Conservation (phyloP, 2,888 invertebrate genomes). For the Emmelina monodactyla region DNA sequence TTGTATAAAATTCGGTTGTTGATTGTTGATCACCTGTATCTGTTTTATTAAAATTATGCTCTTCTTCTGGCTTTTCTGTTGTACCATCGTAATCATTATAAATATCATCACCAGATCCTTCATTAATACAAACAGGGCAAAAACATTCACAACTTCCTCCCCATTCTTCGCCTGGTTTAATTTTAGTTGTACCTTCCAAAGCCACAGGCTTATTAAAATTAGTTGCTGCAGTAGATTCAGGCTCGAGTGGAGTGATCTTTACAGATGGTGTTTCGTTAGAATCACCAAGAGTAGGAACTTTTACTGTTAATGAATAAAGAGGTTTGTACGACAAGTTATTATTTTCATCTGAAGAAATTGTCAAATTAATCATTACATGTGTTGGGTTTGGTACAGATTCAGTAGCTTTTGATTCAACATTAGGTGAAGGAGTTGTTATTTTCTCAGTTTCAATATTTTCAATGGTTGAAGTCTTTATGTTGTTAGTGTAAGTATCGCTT, state of each 20-base stretch:
- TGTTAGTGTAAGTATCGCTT: constrained; percentile 32
- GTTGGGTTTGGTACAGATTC: constrained; percentile 50
- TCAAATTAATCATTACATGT: constrained; percentile 81
- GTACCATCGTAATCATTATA: constrained; percentile 43
- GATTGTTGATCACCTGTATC: constrained; percentile 19
- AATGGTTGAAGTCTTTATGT: constrained; percentile 20
- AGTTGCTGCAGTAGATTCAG: constrained; percentile 42
- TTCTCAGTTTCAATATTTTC: constrained; percentile 19
- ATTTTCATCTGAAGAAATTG: constrained; percentile 74
- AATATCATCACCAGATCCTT: constrained; percentile 35
- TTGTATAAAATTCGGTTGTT: constrained; percentile 27
- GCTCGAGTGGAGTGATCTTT: constrained; percentile 59
- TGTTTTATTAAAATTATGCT: too few species aligned
- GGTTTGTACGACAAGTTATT: constrained; percentile 62
- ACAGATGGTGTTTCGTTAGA: constrained; percentile 59
- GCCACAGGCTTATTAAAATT: constrained; percentile 50
- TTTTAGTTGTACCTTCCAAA: constrained; percentile 34
- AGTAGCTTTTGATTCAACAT: constrained; percentile 35
- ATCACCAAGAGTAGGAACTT: constrained; percentile 73
- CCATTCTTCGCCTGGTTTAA: constrained; percentile 21
- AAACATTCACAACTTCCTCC: constrained; percentile 78
- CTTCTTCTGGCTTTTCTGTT: constrained; percentile 7
- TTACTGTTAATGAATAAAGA: constrained; percentile 81
- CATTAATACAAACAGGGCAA: constrained; percentile 71
- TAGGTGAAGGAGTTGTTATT: constrained; percentile 21